These are phyloP conservation scores for Meteorus sp. DNA, from an alignment of 1,140 invertebrate genomes.

Conservation along the genomic window DNA sequence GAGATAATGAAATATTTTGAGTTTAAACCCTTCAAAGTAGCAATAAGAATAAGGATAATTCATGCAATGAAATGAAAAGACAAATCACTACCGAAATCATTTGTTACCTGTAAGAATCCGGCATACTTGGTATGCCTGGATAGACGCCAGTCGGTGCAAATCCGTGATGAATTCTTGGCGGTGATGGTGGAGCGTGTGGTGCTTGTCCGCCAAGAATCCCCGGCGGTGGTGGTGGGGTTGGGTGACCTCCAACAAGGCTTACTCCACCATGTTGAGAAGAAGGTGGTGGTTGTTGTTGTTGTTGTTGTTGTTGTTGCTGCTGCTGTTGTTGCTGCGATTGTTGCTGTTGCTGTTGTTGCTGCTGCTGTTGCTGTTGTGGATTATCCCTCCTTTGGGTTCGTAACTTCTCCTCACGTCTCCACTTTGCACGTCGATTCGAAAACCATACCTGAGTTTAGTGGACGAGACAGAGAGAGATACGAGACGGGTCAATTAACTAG, in stretches of 20 bases:
- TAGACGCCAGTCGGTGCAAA: conserved; percentile 54
- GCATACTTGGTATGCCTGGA: conserved; percentile 58
- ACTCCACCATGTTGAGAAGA: conserved; percentile 35
- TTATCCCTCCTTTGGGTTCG: conserved; percentile 77
- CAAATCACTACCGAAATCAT: not conserved
- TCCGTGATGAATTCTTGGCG: conserved; percentile 55
- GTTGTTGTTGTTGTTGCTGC: conserved; percentile 49
- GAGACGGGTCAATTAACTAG: conserved; percentile 26
- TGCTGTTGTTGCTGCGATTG: conserved; percentile 51
- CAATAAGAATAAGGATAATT: too few species aligned
- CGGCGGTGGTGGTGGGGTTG: conserved; percentile 57
- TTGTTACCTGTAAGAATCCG: conserved; percentile 67
- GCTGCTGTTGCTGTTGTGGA: conserved; percentile 45
- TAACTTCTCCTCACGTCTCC: conserved; percentile 96
- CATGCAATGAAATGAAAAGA: too few species aligned
- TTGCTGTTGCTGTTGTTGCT: conserved; percentile 47
- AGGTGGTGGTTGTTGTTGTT: conserved; percentile 50
- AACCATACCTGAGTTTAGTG: conserved; percentile 90
- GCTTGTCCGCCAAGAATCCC: conserved; percentile 47
- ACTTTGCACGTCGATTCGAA: conserved; percentile 96
- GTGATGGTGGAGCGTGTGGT: conserved; percentile 51
- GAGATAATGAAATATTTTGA: not conserved
- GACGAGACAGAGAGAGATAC: conserved; percentile 50
- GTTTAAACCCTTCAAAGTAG: not conserved
- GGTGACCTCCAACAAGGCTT: conserved; percentile 57